Evolutionary conservation across 2,113 vertebrate genomes (phyloP).

Genomic region (Oreotrochilus melanogaster): DNA sequence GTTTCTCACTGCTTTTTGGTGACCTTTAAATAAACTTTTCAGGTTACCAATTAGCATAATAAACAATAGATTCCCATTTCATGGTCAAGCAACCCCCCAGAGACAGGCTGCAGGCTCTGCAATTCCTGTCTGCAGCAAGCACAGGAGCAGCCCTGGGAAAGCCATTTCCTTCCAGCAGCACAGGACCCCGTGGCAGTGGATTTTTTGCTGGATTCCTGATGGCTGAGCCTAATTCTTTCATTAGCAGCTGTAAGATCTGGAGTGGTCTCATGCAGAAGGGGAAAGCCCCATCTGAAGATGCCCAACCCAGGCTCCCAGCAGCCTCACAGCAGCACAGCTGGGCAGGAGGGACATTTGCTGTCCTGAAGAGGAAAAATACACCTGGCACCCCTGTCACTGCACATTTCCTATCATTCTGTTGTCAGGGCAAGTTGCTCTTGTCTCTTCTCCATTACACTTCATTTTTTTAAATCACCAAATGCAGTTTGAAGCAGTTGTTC

Average conservation of each 20-base stretch:
- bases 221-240: neutral
- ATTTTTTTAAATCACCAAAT: constrained; percentile 1
- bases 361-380: neutral
- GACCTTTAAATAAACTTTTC: constrained; percentile 23
- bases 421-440: neutral
- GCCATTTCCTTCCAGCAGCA: neutral
- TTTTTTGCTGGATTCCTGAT: neutral
- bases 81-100: neutral
- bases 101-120: neutral
- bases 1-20: neutral
- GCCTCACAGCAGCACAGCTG: neutral
- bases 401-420: neutral
- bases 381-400: neutral
- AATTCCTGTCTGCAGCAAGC: neutral
- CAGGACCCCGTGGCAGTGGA: neutral
- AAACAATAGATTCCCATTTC: neutral
- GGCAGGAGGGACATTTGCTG: neutral
- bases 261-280: neutral
- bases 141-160: neutral
- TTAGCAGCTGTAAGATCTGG: neutral
- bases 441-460: constrained; percentile 15
- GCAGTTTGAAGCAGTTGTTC: constrained; percentile 27
- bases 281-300: neutral
- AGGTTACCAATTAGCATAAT: neutral
- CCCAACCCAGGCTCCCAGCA: neutral